Conservation (phyloP, 1,140 invertebrate genomes). For the Sycophaga agraensis region DNA sequence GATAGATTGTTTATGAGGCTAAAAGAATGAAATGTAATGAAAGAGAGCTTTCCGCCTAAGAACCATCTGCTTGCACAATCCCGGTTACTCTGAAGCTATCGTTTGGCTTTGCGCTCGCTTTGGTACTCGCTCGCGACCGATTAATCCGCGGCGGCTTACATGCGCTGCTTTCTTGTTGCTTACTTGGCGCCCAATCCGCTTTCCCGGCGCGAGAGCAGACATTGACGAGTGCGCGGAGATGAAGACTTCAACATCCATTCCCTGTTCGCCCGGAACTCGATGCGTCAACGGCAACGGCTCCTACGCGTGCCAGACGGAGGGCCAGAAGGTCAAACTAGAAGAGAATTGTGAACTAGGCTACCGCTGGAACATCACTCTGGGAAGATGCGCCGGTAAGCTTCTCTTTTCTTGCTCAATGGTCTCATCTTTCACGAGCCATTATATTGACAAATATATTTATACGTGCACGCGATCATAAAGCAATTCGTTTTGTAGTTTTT, state of each 20-base stretch:
- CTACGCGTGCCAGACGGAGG: slow-evolving; percentile 58
- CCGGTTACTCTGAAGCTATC: no score
- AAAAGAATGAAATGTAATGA: no score
- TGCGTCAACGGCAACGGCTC: slow-evolving; percentile 71
- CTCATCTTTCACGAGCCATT: no score
- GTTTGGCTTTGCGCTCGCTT: slow-evolving; percentile 7
- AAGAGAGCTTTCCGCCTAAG: no score
- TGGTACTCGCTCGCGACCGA: slow-evolving; percentile 24
- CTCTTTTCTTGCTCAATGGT: not conserved
- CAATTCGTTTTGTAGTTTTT: not conserved
- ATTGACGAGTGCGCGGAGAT: slow-evolving; percentile 66
- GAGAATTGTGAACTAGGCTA: slow-evolving; percentile 65
- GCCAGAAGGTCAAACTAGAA: slow-evolving; percentile 34
- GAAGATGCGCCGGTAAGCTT: slow-evolving; percentile 57
- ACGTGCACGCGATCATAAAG: not conserved
- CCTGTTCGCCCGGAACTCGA: slow-evolving; percentile 58
- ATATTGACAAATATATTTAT: no score
- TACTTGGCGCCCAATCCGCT: slow-evolving; percentile 12
- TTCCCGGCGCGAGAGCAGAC: slow-evolving; percentile 55
- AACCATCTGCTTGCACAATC: no score
- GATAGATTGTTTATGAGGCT: no score
- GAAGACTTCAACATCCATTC: slow-evolving; percentile 37
- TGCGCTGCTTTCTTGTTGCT: slow-evolving; percentile 22
- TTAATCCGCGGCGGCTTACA: slow-evolving; percentile 10
- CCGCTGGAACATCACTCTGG: slow-evolving; percentile 54